A percentile compares a stretch with the other conserved stretches of the same genome.
These are phyloP conservation scores for Papilio aristodemus DNA, from an alignment of 1,140 invertebrate species.

Conservation along the genomic window DNA sequence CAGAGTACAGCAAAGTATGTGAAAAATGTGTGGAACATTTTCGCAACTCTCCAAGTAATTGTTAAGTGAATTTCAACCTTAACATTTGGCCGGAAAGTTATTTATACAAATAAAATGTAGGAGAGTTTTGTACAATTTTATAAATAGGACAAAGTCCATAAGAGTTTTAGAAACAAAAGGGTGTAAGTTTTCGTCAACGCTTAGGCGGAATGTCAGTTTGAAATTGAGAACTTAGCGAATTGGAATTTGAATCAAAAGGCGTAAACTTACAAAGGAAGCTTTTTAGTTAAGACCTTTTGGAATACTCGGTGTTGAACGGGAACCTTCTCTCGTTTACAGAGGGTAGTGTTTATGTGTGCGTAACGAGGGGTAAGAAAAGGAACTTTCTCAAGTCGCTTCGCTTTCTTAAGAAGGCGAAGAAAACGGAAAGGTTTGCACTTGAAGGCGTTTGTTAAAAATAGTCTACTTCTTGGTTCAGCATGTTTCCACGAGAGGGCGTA, in stretches of 20 bases:
- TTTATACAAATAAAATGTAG: constrained; percentile 27
- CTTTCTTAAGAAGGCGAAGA: constrained; percentile 79
- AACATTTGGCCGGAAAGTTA: background rate
- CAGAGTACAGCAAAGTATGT: constrained; percentile 52
- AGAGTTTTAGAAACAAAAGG: constrained; percentile 33
- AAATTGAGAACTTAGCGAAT: constrained; percentile 28
- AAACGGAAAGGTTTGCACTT: constrained; percentile 76
- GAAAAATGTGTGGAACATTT: constrained; percentile 50
- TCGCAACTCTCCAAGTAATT: constrained; percentile 7
- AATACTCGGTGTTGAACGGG: constrained; percentile 1
- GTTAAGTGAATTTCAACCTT: constrained; percentile 41
- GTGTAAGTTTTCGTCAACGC: constrained; percentile 29
- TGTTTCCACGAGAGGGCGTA: constrained; percentile 64
- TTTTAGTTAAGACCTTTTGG: constrained; percentile 47
- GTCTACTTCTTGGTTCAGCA: constrained; percentile 51
- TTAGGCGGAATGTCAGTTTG: constrained; percentile 33
- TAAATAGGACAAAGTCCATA: background rate
- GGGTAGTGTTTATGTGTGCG: constrained; percentile 53
- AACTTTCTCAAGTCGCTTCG: constrained; percentile 68
- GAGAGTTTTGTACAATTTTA: constrained; percentile 5
- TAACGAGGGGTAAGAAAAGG: constrained; percentile 48
- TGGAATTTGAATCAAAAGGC: constrained; percentile 34
- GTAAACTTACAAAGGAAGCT: constrained; percentile 34
- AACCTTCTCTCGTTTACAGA: constrained; percentile 21
- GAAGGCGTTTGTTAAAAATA: constrained; percentile 75